phyloP scores from a whole-genome alignment of 2,888 invertebrate species.

The Drosophila mercatorum region DNA sequence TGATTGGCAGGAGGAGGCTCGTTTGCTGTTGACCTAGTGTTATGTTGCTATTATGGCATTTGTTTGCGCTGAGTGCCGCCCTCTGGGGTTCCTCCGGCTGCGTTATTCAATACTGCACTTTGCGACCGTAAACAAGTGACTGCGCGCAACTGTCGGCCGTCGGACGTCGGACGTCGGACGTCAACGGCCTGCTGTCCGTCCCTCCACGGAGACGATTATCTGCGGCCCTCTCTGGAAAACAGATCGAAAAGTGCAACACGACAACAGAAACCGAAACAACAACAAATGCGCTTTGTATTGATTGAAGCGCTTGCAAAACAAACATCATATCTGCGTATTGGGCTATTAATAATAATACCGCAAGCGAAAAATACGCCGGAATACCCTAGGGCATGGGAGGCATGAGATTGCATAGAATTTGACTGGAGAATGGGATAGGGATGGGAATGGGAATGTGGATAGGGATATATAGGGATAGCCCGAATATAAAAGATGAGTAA shows the following conservation, averaged over 20 bases:
- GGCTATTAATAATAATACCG: constrained; percentile 1
- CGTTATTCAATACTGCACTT: constrained; percentile 39
- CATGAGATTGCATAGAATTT: not conserved
- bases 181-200: constrained; percentile 26
- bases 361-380: not conserved
- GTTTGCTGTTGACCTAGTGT: constrained; percentile 6
- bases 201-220: constrained; percentile 32
- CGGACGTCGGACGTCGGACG: constrained; percentile 38
- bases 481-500: too few relatives aligned
- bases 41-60: constrained; percentile 2
- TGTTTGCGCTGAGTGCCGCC: not conserved
- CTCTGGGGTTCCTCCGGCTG: not conserved
- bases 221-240: constrained; percentile 19
- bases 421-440: not conserved
- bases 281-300: constrained; percentile 11
- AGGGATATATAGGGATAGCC: too few relatives aligned
- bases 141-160: constrained; percentile 19
- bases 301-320: constrained; percentile 2
- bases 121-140: constrained; percentile 23
- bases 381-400: not conserved
- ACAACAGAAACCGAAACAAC: too few relatives aligned
- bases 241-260: constrained; percentile 14
- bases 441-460: not conserved
- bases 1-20: constrained; percentile 8
- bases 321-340: constrained; percentile 1